Evolutionary conservation across 2,797 vertebrate genomes (phyloP), one percentile per base, ranked within the genome.

Genomic region (Chromis chromis): DNA sequence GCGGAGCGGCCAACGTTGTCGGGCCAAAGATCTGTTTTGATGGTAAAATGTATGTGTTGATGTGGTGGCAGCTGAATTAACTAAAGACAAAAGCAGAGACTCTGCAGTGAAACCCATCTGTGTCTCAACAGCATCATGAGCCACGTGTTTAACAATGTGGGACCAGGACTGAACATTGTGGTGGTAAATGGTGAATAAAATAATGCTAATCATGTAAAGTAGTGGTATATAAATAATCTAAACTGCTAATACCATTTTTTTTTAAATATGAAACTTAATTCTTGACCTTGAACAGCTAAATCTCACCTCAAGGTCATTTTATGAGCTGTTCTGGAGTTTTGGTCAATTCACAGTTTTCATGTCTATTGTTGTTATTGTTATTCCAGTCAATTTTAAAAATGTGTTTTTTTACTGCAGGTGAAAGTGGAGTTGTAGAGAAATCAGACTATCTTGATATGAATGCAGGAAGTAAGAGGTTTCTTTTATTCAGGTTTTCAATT

Each of bases 1-100:
- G 96, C 0, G 96, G 97, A 0, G 94, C 94, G 0, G 95, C 96
- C 40, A 91, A 95, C 0, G 82, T 96, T 13, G 92, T 98, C 6
- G 96, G 96, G n/a, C 96, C 97, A 40, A 94, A 84, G 16, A 94
- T 99, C 74, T 98, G 98, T 86, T 96, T 98, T 3, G 78, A 98
- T 0, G 92, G 92, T 44, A 54, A 72, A 36, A 54, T 82, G 97
- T 98, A 93, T 79, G 96, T 93, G 59, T 10, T n/a, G 4, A 24
- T 33, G 16, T 24, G 11, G 11, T 16, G 11, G 4, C 21, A 42
- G 7, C 16, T 31, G 9, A 40, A 17, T 46, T 52, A 21, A 19
- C 12, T 1, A 3, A 53, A 6, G 1, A 25, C 7, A 4, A 33
- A 52, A 40, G 0, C 24, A 16, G 11, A 19, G 4, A 21, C 24